phyloP scores from a whole-genome alignment of 2,113 vertebrate genomes.

The Naja naja region DNA sequence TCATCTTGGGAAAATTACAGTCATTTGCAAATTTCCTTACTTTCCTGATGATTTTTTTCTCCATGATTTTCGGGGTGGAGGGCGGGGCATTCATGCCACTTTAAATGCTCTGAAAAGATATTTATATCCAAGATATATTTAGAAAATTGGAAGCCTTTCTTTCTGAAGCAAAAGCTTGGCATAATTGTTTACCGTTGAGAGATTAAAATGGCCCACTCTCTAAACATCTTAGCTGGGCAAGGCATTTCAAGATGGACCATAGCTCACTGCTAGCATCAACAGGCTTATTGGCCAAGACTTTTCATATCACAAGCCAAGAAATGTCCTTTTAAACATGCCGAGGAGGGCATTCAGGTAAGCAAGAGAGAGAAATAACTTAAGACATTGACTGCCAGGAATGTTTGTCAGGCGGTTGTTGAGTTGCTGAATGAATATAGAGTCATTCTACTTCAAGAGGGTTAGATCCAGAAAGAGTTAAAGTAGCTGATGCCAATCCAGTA shows the following conservation, averaged over 20 bases:
- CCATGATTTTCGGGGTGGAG: background rate
- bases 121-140: background rate
- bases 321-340: background rate
- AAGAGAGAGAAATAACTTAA: background rate
- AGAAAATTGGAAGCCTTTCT: background rate
- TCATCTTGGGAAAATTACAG: conserved; percentile 27
- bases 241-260: background rate
- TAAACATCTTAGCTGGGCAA: background rate
- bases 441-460: background rate
- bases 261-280: background rate
- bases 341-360: background rate
- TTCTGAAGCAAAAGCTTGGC: background rate
- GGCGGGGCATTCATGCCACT: background rate
- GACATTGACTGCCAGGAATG: background rate
- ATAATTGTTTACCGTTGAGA: background rate
- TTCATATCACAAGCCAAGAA: background rate
- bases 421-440: background rate
- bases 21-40: conserved; percentile 17
- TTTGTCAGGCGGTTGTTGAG: background rate
- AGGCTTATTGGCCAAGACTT: background rate
- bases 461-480: background rate
- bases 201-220: background rate
- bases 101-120: conserved; percentile 6
- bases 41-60: conserved; percentile 10
- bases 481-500: background rate